A percentile compares a stretch with the other conserved stretches of the same genome.
These are phyloP conservation scores for Coenonympha glycerion DNA, from an alignment of 2,888 invertebrate species.

Conservation along the genomic window DNA sequence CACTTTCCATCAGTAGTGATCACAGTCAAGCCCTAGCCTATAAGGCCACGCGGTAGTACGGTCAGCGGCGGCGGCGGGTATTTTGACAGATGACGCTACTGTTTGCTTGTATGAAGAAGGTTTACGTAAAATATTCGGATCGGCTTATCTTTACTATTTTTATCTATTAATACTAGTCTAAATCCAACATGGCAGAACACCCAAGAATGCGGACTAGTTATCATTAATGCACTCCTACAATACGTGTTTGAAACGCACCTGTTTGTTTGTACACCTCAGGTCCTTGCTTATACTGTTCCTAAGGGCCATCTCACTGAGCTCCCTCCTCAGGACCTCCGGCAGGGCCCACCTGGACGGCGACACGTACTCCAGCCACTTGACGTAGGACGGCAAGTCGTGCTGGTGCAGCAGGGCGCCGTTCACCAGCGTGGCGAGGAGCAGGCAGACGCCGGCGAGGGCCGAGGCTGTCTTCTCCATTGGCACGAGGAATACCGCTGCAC, in stretches of 20 bases:
- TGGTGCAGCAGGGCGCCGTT: conserved; percentile 83
- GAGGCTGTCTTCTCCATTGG: conserved; percentile 80
- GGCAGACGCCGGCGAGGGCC: conserved; percentile 75
- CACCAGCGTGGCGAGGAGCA: conserved; percentile 78
- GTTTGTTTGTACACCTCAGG: conserved; percentile 81
- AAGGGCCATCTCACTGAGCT: conserved; percentile 80
- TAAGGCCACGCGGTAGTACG: too few species aligned
- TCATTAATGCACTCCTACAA: background rate
- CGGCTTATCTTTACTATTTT: too few species aligned
- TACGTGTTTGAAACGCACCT: conserved; percentile 68
- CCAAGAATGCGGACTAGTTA: too few species aligned
- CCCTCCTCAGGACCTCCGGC: conserved; percentile 79
- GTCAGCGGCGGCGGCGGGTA: too few species aligned
- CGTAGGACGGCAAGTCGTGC: conserved; percentile 79
- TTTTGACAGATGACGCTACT: too few species aligned
- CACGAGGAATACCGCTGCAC: conserved; percentile 80
- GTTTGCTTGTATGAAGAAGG: too few species aligned
- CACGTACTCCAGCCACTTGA: conserved; percentile 79
- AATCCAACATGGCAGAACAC: too few species aligned
- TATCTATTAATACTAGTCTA: too few species aligned
- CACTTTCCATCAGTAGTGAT: too few species aligned
- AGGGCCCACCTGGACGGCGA: conserved; percentile 85
- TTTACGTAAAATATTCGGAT: too few species aligned
- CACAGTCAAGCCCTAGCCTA: too few species aligned
- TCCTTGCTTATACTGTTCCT: conserved; percentile 68